Evolutionary conservation across 1,140 invertebrate genomes (phyloP).

Genomic region (Bombus pascuorum): DNA sequence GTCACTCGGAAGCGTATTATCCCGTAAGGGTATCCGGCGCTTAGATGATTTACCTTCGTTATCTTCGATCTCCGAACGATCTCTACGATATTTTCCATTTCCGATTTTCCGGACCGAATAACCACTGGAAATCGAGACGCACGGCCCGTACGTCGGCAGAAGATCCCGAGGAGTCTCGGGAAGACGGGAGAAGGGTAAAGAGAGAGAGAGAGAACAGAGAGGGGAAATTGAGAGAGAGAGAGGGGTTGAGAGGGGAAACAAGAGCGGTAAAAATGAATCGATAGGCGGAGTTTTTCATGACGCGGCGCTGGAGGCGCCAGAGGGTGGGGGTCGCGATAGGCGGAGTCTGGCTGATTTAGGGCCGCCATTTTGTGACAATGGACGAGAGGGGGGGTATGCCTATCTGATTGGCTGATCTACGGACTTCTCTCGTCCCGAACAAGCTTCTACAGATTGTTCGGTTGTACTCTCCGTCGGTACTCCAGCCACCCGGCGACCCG

Average conservation of each 20-base stretch:
- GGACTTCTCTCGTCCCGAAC: constrained; percentile 81
- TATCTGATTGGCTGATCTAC: constrained; percentile 83
- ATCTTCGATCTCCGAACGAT: not conserved
- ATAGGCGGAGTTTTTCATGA: constrained; percentile 83
- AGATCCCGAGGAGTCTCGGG: not conserved
- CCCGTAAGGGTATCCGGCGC: not conserved
- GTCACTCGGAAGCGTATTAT: not conserved
- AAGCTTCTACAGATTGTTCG: constrained; percentile 83
- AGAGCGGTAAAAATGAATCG: constrained; percentile 82
- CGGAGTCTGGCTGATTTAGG: constrained; percentile 82
- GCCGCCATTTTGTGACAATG: constrained; percentile 83
- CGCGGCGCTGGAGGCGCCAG: constrained; percentile 74
- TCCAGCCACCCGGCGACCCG: constrained; percentile 76
- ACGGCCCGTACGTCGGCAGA: not conserved
- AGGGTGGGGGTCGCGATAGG: constrained; percentile 72
- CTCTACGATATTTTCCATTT: not conserved
- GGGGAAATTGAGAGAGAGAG: not conserved
- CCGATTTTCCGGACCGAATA: constrained; percentile 15
- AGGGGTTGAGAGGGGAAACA: constrained; percentile 60
- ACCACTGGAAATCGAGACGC: no score
- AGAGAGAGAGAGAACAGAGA: constrained; percentile 5
- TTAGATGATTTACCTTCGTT: not conserved
- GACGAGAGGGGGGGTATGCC: constrained; percentile 78
- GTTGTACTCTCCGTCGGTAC: constrained; percentile 77
- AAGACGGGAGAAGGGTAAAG: not conserved